These are phyloP conservation scores for Thumatha senex DNA, from an alignment of 2,888 invertebrate species.

Conservation along the genomic window DNA sequence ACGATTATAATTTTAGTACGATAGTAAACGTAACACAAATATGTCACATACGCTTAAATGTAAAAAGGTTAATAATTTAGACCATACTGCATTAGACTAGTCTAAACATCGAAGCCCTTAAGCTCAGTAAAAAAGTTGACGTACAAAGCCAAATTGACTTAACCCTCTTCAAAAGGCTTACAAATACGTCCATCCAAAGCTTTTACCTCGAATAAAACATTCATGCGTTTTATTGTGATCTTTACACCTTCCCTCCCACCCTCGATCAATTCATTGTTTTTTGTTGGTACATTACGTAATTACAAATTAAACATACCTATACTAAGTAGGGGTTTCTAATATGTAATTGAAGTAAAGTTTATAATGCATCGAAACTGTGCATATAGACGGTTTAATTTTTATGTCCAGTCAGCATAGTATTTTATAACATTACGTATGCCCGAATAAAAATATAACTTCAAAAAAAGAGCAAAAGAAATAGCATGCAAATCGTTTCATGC, in stretches of 20 bases:
- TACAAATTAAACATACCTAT: constrained; percentile 26
- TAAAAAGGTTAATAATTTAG: not conserved
- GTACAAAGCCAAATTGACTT: constrained; percentile 74
- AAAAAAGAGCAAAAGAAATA: no score
- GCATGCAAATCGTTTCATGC: no score
- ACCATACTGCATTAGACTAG: constrained; percentile 37
- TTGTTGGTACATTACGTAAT: constrained; percentile 27
- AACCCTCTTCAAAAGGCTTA: constrained; percentile 80
- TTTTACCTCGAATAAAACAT: constrained; percentile 76
- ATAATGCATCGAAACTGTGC: no score
- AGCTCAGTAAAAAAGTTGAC: constrained; percentile 74
- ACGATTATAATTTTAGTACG: no score
- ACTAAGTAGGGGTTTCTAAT: constrained; percentile 2
- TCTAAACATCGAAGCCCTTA: constrained; percentile 43
- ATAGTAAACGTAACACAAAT: not conserved
- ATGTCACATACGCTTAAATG: not conserved
- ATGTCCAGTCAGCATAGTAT: no score
- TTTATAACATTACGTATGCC: no score
- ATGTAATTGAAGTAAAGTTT: not conserved
- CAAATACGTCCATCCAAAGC: constrained; percentile 70
- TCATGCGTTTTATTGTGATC: constrained; percentile 74
- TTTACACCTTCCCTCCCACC: constrained; percentile 61
- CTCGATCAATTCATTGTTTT: constrained; percentile 34
- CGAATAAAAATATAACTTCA: no score
- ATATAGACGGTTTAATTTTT: no score